These are phyloP conservation scores for Melinaea marsaeus DNA, from an alignment of 2,888 invertebrate genomes.

Conservation along the genomic window DNA sequence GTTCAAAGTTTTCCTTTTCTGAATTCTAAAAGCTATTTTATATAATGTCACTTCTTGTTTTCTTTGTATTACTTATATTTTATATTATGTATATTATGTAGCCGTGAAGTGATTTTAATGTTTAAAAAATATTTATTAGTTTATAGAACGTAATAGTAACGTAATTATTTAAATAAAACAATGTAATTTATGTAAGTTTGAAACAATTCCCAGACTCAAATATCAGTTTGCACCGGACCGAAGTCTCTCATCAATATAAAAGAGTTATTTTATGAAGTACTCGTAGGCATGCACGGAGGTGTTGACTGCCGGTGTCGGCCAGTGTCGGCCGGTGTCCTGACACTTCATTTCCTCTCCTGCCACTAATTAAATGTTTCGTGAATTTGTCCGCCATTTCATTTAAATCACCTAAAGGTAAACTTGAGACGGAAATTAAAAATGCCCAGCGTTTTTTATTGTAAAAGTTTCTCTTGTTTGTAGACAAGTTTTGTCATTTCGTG, in stretches of 20 bases:
- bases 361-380: constrained; percentile 66
- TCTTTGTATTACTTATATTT: constrained; percentile 11
- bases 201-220: too few relatives aligned
- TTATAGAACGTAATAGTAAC: too few relatives aligned
- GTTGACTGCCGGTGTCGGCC: constrained; percentile 28
- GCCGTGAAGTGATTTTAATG: too few relatives aligned
- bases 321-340: constrained; percentile 32
- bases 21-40: constrained; percentile 58
- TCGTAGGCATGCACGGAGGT: constrained; percentile 43
- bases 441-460: constrained; percentile 53
- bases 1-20: constrained; percentile 61
- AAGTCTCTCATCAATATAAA: constrained; percentile 17
- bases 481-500: constrained; percentile 42
- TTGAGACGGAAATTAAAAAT: constrained; percentile 62
- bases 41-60: constrained; percentile 29
- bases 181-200: too few relatives aligned
- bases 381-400: constrained; percentile 62
- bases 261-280: constrained; percentile 33
- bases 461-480: constrained; percentile 47
- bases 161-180: too few relatives aligned
- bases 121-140: too few relatives aligned
- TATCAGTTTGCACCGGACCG: not conserved
- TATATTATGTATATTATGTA: too few relatives aligned
- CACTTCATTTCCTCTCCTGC: constrained; percentile 60
- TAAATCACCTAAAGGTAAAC: constrained; percentile 55